Evolutionary conservation across 2,888 invertebrate species (phyloP), one percentile per base, ranked within the genome.

Genomic region (Unio pictorum): DNA sequence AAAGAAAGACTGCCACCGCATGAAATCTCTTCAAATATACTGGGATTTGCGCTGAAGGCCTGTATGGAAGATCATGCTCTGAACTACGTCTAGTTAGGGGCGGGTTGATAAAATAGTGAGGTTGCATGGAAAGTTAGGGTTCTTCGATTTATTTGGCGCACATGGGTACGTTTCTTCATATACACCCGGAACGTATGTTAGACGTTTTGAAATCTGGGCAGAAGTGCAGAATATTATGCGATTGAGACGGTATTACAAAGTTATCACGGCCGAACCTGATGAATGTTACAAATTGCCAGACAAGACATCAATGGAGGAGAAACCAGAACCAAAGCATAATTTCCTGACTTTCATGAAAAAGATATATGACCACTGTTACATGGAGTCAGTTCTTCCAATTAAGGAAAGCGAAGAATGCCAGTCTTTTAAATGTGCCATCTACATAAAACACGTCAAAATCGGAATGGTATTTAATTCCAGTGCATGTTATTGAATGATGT

Each of bases 271-370:
- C 72, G 11, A 69, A 62, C 2, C 45, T 76, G 23, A 26, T 71
- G 74, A 76, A 60, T 76, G 76, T 67, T 30, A 67, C 2, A 18
- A 59, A 8, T 72, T 74, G n/a, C 71, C 74, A n/a, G 66, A 64
- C n/a, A 60, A 61, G 55, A 34, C 1, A 34, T 34, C 34, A 34
- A 7, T 34, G 34, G 1, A 34, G 34, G 34, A 34, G 34, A 34
- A 34, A 34, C 7, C 34, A 34, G 34, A 34, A 34, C 1, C 34
- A 34, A 34, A 34, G 34, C 7, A 1, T 34, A 7, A 34, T 34
- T 34, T 34, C 34, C 7, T 34, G 34, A 34, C 34, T 7, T 34
- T 34, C 34, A 34, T 1, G 7, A 34, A 34, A 34, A 34, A 5
- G 34, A 34, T 34, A 34, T 34, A 7, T 34, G 34, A 34, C 34